Base-by-base conservation (phyloP, 2,888 invertebrate species). In the Ectemnius lituratus region DNA sequence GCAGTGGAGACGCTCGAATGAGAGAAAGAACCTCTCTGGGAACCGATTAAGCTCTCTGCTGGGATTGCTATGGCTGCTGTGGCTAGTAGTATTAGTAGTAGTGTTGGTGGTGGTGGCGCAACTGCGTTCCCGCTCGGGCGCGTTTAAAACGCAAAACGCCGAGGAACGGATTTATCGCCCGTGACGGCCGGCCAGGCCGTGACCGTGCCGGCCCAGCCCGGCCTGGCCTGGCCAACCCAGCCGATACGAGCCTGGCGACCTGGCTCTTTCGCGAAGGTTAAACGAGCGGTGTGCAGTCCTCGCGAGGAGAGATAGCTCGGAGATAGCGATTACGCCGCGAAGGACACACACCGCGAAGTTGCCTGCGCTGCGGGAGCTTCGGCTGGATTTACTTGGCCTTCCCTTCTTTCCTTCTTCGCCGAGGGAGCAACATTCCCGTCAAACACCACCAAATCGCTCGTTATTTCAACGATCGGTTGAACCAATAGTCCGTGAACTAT, bases 81-180 rank as follows among this genome's bases (percentile, higher is more conserved):
- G 23, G 23, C 23, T 57, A 62, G 3, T 11, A 8, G 6, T 60
- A 1, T 0, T 60, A 28, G 14, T 11, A 4, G 62, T 28, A 59
- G 71, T 20, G 66, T 2, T 59, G 11, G 8, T 60, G 60, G 2
- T 11, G n/a, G 63, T 28, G 62, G 71, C 57, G 71, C 74, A 75
- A 75, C 71, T 75, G 68, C 62, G 61, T 47, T 47, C 72, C 57
- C 70, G 67, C 71, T 61, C 62, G 49, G 66, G 65, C 65, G 60
- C 73, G 67, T 73, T 76, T 76, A 66, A 73, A 76, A 70, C 76
- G 70, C 68, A 76, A 76, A 76, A 70, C 69, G 73, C 63, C 37
- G 73, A 73, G 73, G 64, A 73, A 67, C 70, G 73, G 73, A 76
- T 76, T 76, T 76, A 76, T 76, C 73, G 76, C 67, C 76, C 76